Conservation (phyloP, 2,113 vertebrate genomes). For the Gobio gobio region DNA sequence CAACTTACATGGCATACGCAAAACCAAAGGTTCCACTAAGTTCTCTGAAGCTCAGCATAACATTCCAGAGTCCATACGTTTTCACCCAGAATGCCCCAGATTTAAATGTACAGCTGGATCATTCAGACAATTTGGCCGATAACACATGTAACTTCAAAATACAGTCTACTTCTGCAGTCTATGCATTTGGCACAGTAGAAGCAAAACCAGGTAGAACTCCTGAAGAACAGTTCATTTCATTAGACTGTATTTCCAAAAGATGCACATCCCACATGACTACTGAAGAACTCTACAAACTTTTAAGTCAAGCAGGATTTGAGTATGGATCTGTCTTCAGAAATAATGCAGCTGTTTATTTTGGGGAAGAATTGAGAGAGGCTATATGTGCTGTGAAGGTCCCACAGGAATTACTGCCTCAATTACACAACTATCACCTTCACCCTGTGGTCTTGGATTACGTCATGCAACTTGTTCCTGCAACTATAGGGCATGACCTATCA, state of each 20-base stretch:
- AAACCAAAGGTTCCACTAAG: constrained; percentile 77
- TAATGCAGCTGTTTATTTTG: constrained; percentile 76
- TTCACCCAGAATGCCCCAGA: constrained; percentile 71
- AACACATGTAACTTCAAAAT: constrained; percentile 70
- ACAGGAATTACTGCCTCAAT: constrained; percentile 65
- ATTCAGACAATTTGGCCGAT: constrained; percentile 48
- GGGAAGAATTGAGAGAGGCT: constrained; percentile 79
- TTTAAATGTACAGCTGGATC: constrained; percentile 75
- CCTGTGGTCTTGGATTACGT: constrained; percentile 84
- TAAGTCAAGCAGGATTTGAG: constrained; percentile 79
- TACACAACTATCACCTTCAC: constrained; percentile 81
- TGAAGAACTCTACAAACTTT: constrained; percentile 73
- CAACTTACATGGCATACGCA: constrained; percentile 71
- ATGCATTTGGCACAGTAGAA: constrained; percentile 77
- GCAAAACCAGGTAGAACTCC: constrained; percentile 56
- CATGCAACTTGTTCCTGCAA: constrained; percentile 77
- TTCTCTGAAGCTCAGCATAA: constrained; percentile 73
- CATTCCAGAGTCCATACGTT: constrained; percentile 77
- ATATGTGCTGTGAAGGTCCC: constrained; percentile 75
- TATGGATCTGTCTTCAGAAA: constrained; percentile 79
- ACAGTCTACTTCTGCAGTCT: constrained; percentile 70
- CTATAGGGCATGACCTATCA: constrained; percentile 62
- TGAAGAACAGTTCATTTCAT: constrained; percentile 76
- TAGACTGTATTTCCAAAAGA: constrained; percentile 74
- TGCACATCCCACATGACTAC: constrained; percentile 73